Evolutionary conservation across 2,113 vertebrate genomes (phyloP).

Genomic region (Nesoenas mayeri): DNA sequence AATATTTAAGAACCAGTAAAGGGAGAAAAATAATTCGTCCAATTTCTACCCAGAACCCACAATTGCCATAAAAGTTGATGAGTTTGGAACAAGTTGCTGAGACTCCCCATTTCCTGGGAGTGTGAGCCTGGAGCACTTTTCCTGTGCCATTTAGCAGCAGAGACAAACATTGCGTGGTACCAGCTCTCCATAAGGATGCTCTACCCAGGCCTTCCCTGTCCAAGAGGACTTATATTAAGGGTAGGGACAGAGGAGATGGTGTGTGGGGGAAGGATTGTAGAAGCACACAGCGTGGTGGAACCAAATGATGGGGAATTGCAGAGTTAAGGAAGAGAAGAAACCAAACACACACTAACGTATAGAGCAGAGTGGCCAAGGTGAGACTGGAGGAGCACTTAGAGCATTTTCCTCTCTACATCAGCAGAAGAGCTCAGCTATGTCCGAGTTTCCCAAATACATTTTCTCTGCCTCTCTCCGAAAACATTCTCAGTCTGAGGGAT

Average conservation of each 20-base stretch:
- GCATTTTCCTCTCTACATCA: not conserved
- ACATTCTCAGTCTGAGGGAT: not conserved
- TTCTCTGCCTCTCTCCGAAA: not conserved
- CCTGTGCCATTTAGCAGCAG: not conserved
- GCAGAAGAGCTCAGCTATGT: not conserved
- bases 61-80: not conserved
- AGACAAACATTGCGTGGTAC: not conserved
- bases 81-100: not conserved
- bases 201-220: not conserved
- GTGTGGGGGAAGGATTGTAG: not conserved
- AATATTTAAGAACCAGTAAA: not conserved
- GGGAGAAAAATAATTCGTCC: not conserved
- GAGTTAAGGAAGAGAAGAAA: not conserved
- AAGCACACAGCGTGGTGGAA: not conserved
- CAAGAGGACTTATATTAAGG: fast-evolving
- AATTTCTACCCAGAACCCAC: fast-evolving
- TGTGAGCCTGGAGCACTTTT: not conserved
- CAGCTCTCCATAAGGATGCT: not conserved
- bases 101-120: not conserved
- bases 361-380: not conserved
- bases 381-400: not conserved
- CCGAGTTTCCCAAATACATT: fast-evolving
- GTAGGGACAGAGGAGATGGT: fast-evolving
- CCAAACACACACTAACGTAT: too few species aligned
- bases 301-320: fast-evolving